phyloP scores from a whole-genome alignment of 2,113 vertebrate genomes.

The Alouatta palliata region DNA sequence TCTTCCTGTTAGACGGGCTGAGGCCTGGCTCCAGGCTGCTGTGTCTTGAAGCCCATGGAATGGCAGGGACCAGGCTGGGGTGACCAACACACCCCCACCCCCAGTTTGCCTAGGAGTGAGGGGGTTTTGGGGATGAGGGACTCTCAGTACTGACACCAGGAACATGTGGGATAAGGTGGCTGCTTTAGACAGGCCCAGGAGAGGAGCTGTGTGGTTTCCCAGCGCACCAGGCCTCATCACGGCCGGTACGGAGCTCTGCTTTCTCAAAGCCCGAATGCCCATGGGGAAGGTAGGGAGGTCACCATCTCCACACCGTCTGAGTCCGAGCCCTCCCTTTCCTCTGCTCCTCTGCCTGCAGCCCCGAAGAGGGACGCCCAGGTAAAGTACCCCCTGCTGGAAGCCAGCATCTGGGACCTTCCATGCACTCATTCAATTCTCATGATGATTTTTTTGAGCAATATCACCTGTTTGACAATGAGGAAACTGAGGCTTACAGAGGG shows the following conservation, averaged over 20 bases:
- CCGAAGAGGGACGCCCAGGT: not conserved
- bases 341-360: not conserved
- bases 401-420: not conserved
- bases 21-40: not conserved
- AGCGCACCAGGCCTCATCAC: rapidly evolving
- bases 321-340: not conserved
- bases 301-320: rapidly evolving
- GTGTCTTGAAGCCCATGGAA: not conserved
- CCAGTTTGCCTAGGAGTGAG: not conserved
- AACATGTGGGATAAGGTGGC: not conserved
- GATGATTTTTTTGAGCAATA: not conserved
- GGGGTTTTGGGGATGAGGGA: not conserved
- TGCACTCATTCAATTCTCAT: rapidly evolving
- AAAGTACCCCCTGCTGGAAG: no score
- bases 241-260: no score
- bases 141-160: not conserved
- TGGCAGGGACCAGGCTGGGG: not conserved
- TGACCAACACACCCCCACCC: not conserved
- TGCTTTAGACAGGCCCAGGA: not conserved
- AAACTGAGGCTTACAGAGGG: conserved; percentile 8
- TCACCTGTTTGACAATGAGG: not conserved
- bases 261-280: not conserved
- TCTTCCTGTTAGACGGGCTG: not conserved
- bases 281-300: rapidly evolving
- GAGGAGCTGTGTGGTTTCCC: not conserved